Evolutionary conservation across 2,888 invertebrate species (phyloP), one percentile per base, ranked within the genome.

Genomic region (Chalcis sispes): DNA sequence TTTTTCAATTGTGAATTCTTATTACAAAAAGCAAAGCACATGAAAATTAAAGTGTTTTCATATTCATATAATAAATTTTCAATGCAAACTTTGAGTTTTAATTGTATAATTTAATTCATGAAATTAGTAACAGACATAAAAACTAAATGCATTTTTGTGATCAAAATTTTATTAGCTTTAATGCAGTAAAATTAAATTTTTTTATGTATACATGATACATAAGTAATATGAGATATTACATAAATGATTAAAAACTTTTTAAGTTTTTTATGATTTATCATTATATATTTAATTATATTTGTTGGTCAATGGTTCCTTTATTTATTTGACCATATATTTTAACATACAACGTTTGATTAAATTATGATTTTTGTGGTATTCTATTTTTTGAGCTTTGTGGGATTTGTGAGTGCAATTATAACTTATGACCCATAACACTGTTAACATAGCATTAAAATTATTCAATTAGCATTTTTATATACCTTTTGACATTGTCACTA

Each of bases 231-330:
- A 46, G 10, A 46, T 15, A n/a, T 15, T 15, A 54, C 23, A n/a
- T 25, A 54, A 54, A 15, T 54, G 25, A 40, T 23, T n/a, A 20
- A 59, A 42, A 54, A 54, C 27, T 2, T n/a, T 29, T 59, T 20
- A 59, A 23, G 25, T 59, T n/a, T 20, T 8, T 3, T 20, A 29
- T 58, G 29, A 59, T 70, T 59, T 48, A 10, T 62, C 29, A 25
- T 27, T 32, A 32, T 62, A 25, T 42, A 62, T 54, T 29, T 70
- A 52, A 8, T 13, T 42, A n/a, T 61, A 29, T 42, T n/a, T 32
- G 10, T 46, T 67, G 40, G 50, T 66, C 66, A 61, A 61, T 67
- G 67, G 61, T 67, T 72, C 59, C 54, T 67, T 65, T 7, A 54
- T 62, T 61, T 50, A 52, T 73, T 52, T 54, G 13, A 67, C 20